phyloP scores from a whole-genome alignment of 2,113 vertebrate species.

The Mobula hypostoma region DNA sequence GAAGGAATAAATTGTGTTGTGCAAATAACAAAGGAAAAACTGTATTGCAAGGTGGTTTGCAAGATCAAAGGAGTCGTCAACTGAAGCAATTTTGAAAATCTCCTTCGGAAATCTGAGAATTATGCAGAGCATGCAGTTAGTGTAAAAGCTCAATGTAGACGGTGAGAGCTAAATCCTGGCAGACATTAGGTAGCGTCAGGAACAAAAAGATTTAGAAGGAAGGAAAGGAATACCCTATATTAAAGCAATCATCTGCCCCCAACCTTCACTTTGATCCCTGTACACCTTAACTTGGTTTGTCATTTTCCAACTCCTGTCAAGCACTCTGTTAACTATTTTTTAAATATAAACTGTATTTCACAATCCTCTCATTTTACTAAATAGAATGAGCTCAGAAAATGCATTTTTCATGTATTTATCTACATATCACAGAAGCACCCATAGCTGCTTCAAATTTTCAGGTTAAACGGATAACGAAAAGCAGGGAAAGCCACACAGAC shows the following conservation, averaged over 20 bases:
- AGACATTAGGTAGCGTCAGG: not conserved
- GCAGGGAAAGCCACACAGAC: not conserved
- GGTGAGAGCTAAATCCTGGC: too few species aligned
- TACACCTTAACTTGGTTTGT: not conserved
- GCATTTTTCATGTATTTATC: not conserved
- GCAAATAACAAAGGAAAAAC: not conserved
- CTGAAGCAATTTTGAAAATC: not conserved
- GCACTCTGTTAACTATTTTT: not conserved
- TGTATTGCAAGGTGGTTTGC: too few species aligned
- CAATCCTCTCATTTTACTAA: not conserved
- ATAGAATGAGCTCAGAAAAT: not conserved
- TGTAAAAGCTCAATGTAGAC: not conserved
- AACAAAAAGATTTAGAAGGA: not conserved
- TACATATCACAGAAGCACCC: not conserved
- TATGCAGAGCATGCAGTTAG: not conserved
- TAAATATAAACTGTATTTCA: not conserved
- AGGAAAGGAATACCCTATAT: not conserved
- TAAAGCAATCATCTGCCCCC: not conserved
- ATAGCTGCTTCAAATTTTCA: not conserved
- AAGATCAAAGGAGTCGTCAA: not conserved
- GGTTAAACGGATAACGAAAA: constrained; percentile 18
- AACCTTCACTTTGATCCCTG: not conserved
- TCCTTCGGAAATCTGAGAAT: constrained; percentile 5
- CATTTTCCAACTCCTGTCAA: not conserved
- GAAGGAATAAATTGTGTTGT: not conserved